Evolutionary conservation across 2,888 invertebrate species (phyloP).

Genomic region (Branchellion lobata): DNA sequence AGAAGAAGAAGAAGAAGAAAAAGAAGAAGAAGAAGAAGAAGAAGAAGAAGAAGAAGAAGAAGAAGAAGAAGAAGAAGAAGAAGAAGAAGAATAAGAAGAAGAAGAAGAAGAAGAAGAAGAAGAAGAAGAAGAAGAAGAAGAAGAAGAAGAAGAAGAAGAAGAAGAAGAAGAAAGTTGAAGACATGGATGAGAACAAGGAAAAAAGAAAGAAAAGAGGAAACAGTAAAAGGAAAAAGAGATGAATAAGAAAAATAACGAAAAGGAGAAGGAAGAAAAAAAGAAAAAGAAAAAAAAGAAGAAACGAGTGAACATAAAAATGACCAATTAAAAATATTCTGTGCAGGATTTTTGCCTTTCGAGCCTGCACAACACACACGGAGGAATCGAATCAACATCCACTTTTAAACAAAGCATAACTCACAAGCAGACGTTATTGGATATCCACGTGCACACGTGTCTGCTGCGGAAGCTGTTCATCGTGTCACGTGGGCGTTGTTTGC

Average conservation of each 20-base stretch:
- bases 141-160: not conserved
- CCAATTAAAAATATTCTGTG: not conserved
- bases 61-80: not conserved
- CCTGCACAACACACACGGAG: too few species aligned
- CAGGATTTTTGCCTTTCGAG: too few species aligned
- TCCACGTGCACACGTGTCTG: not conserved
- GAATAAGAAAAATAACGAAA: not conserved
- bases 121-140: not conserved
- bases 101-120: not conserved
- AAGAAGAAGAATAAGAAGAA: not conserved
- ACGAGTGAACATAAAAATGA: not conserved
- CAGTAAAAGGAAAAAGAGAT: not conserved
- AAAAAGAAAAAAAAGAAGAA: not conserved
- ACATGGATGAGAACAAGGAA: not conserved
- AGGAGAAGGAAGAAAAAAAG: not conserved
- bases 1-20: not conserved
- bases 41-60: not conserved
- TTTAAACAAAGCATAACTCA: not conserved
- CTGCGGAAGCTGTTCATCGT: slow-evolving; percentile 7
- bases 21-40: slow-evolving; percentile 1
- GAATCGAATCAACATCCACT: too few species aligned
- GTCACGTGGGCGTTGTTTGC: slow-evolving; percentile 2
- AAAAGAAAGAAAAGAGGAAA: not conserved
- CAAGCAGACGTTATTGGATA: not conserved
- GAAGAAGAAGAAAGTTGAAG: not conserved